Evolutionary conservation across 2,888 invertebrate species (phyloP), one percentile per base, ranked within the genome.

Genomic region (Apocheima hispidaria): DNA sequence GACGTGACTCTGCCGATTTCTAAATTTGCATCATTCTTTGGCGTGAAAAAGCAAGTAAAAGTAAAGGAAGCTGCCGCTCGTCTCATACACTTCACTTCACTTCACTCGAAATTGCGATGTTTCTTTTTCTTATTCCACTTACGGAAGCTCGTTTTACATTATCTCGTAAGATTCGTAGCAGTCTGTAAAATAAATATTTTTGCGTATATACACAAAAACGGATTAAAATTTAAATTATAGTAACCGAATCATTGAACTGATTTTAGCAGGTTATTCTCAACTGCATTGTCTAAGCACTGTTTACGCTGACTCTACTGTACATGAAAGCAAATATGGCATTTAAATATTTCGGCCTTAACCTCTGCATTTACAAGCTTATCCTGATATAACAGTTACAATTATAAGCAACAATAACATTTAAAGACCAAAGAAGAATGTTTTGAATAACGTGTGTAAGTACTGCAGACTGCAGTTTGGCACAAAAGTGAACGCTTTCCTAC

Each of bases 331-430:
- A 33, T 30, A 16, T 16, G 43, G 6, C 33, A 20, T 41, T 33
- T 33, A 23, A 23, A 43, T 10, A 14, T 23, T 44, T 5, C 3
- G 14, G 44, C 36, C 38, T 55, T 55, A 36, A 46, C 54, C 46
- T 46, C 35, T 16, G 14, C 43, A 18, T 16, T 21, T 30, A 26
- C 4, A 23, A 26, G 43, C 21, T 26, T 14, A 26, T 14, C 18
- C 23, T 21, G 2, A 26, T 26, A 26, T 14, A 26, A n/a, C 41
- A 41, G 21, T 2, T n/a, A n/a, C n/a, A n/a, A n/a, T n/a, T n/a
- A n/a, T n/a, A n/a, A 18, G 20, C 7, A 36, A 38, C n/a, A 2
- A 21, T 5, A 12, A 12, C 1, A 5, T 6, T 38, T 41, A 12
- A n/a, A 18, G 38, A 38, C 3, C 10, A 18, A 18, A 10, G n/a